Conservation (phyloP, 2,888 invertebrate genomes). For the Xestia c-nigrum region DNA sequence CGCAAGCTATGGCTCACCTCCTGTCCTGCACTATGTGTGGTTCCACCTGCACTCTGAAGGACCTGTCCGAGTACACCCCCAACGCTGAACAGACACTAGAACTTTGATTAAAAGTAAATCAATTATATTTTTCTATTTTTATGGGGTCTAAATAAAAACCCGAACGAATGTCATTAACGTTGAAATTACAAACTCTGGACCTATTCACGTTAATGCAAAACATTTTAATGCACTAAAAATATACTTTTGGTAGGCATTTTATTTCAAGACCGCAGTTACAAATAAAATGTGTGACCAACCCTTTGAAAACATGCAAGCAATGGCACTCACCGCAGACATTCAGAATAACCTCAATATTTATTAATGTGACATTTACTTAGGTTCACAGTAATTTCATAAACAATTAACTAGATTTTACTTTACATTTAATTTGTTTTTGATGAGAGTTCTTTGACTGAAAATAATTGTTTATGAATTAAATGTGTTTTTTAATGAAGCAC, state of each 20-base stretch:
- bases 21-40: too few relatives aligned
- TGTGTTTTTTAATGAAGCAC: not conserved
- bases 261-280: not conserved
- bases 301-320: slow-evolving; percentile 4
- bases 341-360: slow-evolving; percentile 2
- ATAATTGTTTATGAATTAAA: not conserved
- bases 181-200: not conserved
- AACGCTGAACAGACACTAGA: too few relatives aligned
- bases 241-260: not conserved
- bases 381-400: slow-evolving; percentile 8
- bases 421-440: slow-evolving; percentile 28
- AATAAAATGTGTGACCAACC: not conserved
- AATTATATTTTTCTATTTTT: not conserved
- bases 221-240: not conserved
- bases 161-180: not conserved
- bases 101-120: not conserved
- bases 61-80: too few relatives aligned
- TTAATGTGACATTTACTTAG: slow-evolving; percentile 5
- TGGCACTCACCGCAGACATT: slow-evolving; percentile 9
- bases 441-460: slow-evolving; percentile 15
- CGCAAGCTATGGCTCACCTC: too few relatives aligned
- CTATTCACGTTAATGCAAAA: not conserved
- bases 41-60: too few relatives aligned
- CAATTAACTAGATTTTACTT: slow-evolving; percentile 2
- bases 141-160: not conserved